These are phyloP conservation scores for Trachelipus rathkii DNA, from an alignment of 1,140 invertebrate species.

Conservation along the genomic window DNA sequence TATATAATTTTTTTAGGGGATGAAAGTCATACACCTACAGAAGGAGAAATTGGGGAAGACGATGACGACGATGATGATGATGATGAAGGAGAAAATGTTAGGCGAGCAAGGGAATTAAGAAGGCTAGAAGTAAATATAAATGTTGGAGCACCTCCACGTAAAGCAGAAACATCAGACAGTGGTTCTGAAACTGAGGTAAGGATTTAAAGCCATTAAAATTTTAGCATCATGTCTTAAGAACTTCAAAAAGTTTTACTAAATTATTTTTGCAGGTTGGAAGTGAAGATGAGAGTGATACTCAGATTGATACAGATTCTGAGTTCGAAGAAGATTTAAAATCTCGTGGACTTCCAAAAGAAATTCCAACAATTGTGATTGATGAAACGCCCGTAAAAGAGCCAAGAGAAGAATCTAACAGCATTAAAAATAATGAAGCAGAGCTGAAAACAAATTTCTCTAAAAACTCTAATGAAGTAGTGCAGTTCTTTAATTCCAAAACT, in stretches of 20 bases:
- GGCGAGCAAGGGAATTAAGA: conserved; percentile 60
- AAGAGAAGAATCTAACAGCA: conserved; percentile 24
- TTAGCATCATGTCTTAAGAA: background rate
- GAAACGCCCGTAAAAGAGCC: conserved; percentile 47
- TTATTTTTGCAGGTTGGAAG: conserved; percentile 61
- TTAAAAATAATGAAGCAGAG: background rate
- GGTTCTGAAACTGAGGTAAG: conserved; percentile 70
- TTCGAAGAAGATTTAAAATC: conserved; percentile 67
- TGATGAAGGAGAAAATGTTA: conserved; percentile 56
- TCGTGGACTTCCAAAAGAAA: conserved; percentile 46
- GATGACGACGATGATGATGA: conserved; percentile 38
- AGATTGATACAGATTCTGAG: conserved; percentile 86
- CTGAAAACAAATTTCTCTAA: conserved; percentile 18
- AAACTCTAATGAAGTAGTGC: conserved; percentile 12
- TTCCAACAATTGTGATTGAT: conserved; percentile 52
- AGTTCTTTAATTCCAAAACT: conserved; percentile 12
- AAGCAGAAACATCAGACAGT: conserved; percentile 55
- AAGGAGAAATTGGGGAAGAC: conserved; percentile 57
- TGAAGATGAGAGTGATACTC: conserved; percentile 70
- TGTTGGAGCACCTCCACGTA: conserved; percentile 57
- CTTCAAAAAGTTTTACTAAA: no score
- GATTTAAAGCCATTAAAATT: conserved; percentile 40
- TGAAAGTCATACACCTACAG: conserved; percentile 67
- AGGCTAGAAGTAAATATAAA: conserved; percentile 65
- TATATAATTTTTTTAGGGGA: conserved; percentile 53